Evolutionary conservation across 2,888 invertebrate species (phyloP).

Genomic region (Agrotis puta): DNA sequence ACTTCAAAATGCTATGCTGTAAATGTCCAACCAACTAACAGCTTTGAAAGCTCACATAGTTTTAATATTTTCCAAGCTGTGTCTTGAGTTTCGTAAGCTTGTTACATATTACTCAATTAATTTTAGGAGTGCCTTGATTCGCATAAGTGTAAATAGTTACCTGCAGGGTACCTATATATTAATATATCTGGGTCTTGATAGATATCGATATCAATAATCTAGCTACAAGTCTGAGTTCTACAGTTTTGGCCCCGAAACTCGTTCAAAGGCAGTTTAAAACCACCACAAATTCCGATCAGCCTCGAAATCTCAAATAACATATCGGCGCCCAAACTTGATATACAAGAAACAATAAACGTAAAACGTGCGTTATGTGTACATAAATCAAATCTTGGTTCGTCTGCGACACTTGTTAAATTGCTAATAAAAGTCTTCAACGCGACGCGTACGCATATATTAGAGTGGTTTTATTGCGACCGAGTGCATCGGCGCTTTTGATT

Average conservation of each 20-base stretch:
- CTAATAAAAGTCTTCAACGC: constrained; percentile 87
- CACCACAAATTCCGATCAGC: constrained; percentile 64
- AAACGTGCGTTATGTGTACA: constrained; percentile 81
- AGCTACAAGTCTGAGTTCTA: not conserved
- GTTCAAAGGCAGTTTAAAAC: constrained; percentile 17
- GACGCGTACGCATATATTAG: constrained; percentile 85
- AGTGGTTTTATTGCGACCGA: constrained; percentile 78
- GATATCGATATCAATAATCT: constrained; percentile 7
- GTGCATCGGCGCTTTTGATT: constrained; percentile 77
- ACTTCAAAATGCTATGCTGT: not conserved
- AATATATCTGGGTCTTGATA: not conserved
- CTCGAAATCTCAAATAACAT: constrained; percentile 78
- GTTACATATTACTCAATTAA: not conserved
- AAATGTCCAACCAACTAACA: not conserved
- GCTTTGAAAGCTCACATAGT: not conserved
- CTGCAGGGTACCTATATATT: constrained; percentile 6
- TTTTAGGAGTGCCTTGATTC: not conserved
- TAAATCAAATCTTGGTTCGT: constrained; percentile 85
- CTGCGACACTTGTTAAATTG: constrained; percentile 88
- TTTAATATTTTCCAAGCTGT: not conserved
- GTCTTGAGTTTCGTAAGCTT: not conserved
- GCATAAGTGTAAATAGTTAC: not conserved
- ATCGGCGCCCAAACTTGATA: constrained; percentile 83
- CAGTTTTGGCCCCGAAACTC: not conserved
- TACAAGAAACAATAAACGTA: constrained; percentile 86